Base-by-base conservation (phyloP, 2,888 invertebrate genomes). In the Chelonus formosanus region DNA sequence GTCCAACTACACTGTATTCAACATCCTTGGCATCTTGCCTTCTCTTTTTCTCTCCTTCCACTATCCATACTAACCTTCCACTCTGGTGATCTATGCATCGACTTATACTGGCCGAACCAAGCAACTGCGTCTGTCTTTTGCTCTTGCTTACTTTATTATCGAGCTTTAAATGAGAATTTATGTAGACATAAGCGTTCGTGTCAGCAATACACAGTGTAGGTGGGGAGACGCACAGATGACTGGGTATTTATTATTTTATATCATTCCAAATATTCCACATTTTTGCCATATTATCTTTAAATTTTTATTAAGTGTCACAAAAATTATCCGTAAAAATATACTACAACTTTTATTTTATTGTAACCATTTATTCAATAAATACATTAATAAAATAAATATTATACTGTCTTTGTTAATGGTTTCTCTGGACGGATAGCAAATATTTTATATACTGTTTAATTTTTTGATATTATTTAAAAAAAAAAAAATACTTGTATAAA, bases 101-200 rank as follows among this genome's bases (percentile, higher is more conserved):
- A 44, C 57, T 57, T 61, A 58, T 53, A 53, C 65, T 40, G 54
- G 55, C 65, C 52, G 50, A 65, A 65, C 65, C 60, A 53, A 32
- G 60, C 59, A 65, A 50, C 48, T 61, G 67, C 56, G 67, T 65
- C 65, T 59, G 54, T 54, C 56, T 43, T 55, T 52, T 54, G 20
- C 61, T 65, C 52, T 58, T 75, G 76, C 77, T 80, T 77, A 78
- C 80, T 80, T 80, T 81, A 81, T 81, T 81, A 80, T 81, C 80
- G 76, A 68, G 71, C 67, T 77, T 80, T 77, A 81, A 81, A 81
- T 81, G 80, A 81, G 78, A 80, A 81, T 81, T 81, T 80, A 82
- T 81, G 79, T 75, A 75, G 78, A 80, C 81, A 76, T 80, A 80
- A 81, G 79, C 78, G 80, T 75, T 76, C 79, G 77, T 79, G 81